These are phyloP conservation scores for Bombus sylvicola DNA, from an alignment of 1,140 invertebrate species.

Conservation along the genomic window DNA sequence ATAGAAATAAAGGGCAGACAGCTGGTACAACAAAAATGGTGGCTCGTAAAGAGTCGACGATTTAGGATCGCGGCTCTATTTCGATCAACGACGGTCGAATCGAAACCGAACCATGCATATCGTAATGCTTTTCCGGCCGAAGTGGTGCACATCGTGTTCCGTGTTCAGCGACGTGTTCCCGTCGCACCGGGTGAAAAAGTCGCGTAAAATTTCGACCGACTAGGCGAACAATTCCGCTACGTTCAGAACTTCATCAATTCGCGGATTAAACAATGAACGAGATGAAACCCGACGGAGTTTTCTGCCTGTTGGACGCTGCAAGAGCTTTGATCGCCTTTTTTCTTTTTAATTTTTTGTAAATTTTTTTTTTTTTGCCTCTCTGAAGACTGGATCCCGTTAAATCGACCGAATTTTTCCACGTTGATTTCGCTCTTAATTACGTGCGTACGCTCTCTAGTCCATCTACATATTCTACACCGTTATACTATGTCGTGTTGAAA, in stretches of 20 bases:
- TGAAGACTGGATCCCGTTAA: background rate
- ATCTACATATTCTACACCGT: too few relatives aligned
- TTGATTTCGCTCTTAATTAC: slow-evolving; percentile 12
- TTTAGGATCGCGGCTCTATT: slow-evolving; percentile 5
- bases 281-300: slow-evolving; percentile 12
- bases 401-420: slow-evolving; percentile 14
- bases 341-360: background rate
- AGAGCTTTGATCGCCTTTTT: background rate
- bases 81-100: slow-evolving; percentile 18
- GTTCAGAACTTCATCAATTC: slow-evolving; percentile 26
- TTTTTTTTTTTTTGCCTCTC: background rate
- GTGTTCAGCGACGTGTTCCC: background rate
- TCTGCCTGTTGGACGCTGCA: background rate
- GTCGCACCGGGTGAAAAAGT: slow-evolving; percentile 20
- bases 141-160: background rate
- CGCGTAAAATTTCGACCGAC: slow-evolving; percentile 30
- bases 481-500: background rate
- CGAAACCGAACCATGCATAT: slow-evolving; percentile 30
- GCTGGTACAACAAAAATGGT: background rate
- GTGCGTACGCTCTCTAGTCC: background rate
- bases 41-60: slow-evolving; percentile 34
- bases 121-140: slow-evolving; percentile 23
- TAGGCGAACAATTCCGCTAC: slow-evolving; percentile 5
- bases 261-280: slow-evolving; percentile 25
- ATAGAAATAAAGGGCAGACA: slow-evolving; percentile 29